These are phyloP conservation scores for Halcyon leucocephala DNA, from an alignment of 2,797 vertebrate species.

Conservation along the genomic window DNA sequence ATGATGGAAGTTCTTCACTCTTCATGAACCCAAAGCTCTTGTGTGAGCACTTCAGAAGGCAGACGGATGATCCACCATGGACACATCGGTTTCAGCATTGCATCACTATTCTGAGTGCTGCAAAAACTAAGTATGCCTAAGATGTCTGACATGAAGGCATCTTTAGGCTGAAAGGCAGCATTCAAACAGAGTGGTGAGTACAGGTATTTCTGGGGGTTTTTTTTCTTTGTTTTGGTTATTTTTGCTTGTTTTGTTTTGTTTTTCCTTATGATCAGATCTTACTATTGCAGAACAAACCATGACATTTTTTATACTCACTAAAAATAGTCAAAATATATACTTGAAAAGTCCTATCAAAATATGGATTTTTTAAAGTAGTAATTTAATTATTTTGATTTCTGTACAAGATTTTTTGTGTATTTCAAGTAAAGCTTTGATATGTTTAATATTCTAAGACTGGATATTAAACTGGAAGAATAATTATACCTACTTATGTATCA, in stretches of 20 bases:
- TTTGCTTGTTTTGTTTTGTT: background rate
- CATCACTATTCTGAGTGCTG: background rate
- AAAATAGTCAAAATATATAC: background rate
- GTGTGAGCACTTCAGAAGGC: rapidly evolving
- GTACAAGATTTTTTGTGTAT: background rate
- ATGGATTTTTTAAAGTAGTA: background rate
- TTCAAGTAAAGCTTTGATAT: background rate
- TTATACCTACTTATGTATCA: background rate
- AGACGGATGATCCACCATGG: background rate
- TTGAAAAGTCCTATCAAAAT: background rate
- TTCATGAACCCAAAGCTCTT: background rate
- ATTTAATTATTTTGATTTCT: background rate
- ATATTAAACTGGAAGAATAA: background rate
- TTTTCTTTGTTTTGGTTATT: background rate
- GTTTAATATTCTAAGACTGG: background rate
- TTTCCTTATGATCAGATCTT: background rate
- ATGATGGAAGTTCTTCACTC: background rate
- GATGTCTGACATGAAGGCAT: background rate
- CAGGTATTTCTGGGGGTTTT: background rate
- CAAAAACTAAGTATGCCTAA: background rate
- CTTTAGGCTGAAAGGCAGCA: background rate
- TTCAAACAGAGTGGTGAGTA: background rate
- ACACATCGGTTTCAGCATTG: background rate
- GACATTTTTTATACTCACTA: background rate
- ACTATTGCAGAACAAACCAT: background rate